Conservation (phyloP, 2,113 vertebrate genomes). For the Noturus placidus region DNA sequence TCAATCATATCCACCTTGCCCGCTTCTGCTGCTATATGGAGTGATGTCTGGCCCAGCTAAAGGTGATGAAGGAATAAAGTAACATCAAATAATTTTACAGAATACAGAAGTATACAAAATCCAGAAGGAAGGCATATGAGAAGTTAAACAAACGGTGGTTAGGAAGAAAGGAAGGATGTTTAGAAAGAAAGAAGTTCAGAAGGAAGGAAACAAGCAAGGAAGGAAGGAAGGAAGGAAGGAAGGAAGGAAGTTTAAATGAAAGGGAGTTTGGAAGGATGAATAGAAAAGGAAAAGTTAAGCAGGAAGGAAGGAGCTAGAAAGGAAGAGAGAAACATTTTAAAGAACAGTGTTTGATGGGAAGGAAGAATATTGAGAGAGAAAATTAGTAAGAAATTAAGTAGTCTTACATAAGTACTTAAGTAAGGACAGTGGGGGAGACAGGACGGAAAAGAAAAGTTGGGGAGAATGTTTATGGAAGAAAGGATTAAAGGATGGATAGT, state of each 20-base stretch:
- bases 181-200: neutral
- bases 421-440: neutral
- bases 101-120: constrained; percentile 1
- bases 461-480: neutral
- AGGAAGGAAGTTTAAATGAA: neutral
- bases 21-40: constrained; percentile 84
- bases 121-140: neutral
- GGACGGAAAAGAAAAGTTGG: neutral
- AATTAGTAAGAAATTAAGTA: neutral
- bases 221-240: neutral
- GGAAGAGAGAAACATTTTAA: neutral
- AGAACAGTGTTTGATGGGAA: neutral
- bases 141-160: neutral
- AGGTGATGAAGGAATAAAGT: constrained; percentile 10
- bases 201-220: neutral
- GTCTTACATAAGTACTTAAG: neutral
- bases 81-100: neutral
- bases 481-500: neutral
- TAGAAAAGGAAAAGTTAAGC: neutral
- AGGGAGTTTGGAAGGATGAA: neutral
- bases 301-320: neutral
- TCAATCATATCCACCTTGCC: constrained; percentile 84
- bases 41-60: constrained; percentile 82
- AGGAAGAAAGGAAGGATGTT: neutral
- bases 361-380: neutral